Evolutionary conservation across 2,797 vertebrate species (phyloP), one percentile per base, ranked within the genome.

Genomic region (Erethizon dorsatum): DNA sequence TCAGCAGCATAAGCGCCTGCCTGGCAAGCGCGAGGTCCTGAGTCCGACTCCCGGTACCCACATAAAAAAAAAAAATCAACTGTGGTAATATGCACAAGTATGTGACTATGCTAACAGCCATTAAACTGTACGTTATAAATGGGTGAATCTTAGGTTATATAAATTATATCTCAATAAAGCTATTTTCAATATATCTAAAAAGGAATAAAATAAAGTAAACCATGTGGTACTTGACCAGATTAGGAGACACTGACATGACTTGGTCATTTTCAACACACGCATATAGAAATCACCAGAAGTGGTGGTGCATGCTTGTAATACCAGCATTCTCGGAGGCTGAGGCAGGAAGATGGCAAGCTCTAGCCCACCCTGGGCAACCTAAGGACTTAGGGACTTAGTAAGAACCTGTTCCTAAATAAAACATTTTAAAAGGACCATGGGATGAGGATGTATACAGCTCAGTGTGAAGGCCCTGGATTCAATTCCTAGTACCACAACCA

Each of bases 161-260:
- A 87, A 69, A 63, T 57, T 91, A 54, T 26, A 79, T 77, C 80
- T 83, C 59, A 91, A 52, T 80, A 96, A 94, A 41, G 12, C 50
- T 90, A 37, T 63, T 37, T 90, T 90, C 28, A 84, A 90, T 83
- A 33, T 80, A 94, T 50, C 41, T 86, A 41, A 75, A 84, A 88
- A 87, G 41, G 54, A 28, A 83, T 69, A 90, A 94, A 67, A 84
- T 59, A 67, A 93, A 93, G 65, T 75, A 61, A 83, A 63, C 7
- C 52, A 65, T 71, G 2, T 52, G 24, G 24, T 33, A 90, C 33
- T 14, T 82, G 59, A 71, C 26, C 28, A 54, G 37, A 69, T 47
- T 11, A 82, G 20, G 28, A 45, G 11, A 24, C 20, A 71, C 22
- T 77, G 20, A 45, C 15, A 28, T 77, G 8, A 83, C 10, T 13